phyloP scores from a whole-genome alignment of 1,140 invertebrate genomes.

The Archivesica marissinica region DNA sequence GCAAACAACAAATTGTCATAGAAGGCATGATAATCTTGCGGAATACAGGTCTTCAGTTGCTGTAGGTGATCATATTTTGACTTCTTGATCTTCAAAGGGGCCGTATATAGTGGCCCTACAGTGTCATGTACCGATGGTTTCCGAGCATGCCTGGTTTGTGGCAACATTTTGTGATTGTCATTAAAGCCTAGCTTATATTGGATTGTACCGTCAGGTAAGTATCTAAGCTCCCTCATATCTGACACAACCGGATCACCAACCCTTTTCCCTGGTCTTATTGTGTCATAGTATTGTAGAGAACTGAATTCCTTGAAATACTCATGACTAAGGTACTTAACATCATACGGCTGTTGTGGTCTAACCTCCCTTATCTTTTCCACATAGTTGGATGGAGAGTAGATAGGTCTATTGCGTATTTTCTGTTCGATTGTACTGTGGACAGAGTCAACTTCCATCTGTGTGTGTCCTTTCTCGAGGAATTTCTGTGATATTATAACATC shows the following conservation, averaged over 20 bases:
- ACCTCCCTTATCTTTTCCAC: background rate
- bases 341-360: conserved; percentile 13
- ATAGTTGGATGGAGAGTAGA: conserved; percentile 24
- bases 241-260: conserved; percentile 33
- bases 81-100: background rate
- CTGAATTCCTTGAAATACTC: conserved; percentile 11
- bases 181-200: background rate
- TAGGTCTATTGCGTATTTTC: conserved; percentile 12
- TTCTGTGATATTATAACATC: conserved; percentile 18
- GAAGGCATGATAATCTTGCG: conserved; percentile 18
- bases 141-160: background rate
- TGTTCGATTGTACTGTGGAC: conserved; percentile 9
- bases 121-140: background rate
- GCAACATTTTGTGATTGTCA: background rate
- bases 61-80: conserved; percentile 40
- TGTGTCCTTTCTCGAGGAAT: conserved; percentile 34
- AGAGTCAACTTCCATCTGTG: conserved; percentile 32
- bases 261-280: conserved; percentile 11
- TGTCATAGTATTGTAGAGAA: background rate
- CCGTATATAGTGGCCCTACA: background rate
- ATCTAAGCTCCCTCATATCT: background rate
- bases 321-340: conserved; percentile 4
- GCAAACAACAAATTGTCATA: too few relatives aligned
- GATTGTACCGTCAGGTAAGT: background rate
- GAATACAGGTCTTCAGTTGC: conserved; percentile 15